These are phyloP conservation scores for Augiades crinisus DNA, from an alignment of 2,888 invertebrate genomes.

Conservation along the genomic window DNA sequence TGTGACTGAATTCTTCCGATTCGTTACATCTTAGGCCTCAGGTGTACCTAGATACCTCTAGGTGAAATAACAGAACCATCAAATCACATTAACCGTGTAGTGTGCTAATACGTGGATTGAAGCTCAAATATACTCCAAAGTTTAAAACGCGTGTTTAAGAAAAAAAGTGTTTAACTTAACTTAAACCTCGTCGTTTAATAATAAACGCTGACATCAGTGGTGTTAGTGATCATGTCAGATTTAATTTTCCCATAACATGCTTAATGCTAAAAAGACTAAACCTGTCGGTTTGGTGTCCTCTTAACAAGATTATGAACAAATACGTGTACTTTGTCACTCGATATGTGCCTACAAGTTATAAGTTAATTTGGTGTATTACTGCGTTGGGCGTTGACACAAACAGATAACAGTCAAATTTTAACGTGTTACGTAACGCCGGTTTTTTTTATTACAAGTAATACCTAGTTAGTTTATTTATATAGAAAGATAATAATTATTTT, in stretches of 20 bases:
- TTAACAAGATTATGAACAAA: conserved; percentile 3
- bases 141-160: neutral
- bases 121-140: too few relatives aligned
- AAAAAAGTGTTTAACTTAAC: too few relatives aligned
- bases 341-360: neutral
- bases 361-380: neutral
- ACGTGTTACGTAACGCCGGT: neutral
- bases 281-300: neutral
- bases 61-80: too few relatives aligned
- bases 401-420: neutral
- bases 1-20: too few relatives aligned
- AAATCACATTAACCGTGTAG: too few relatives aligned
- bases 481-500: too few relatives aligned
- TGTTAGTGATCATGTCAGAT: neutral
- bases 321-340: neutral
- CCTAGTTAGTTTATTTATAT: too few relatives aligned
- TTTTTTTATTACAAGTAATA: too few relatives aligned
- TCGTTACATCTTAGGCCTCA: too few relatives aligned
- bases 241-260: neutral
- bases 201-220: neutral
- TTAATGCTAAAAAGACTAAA: neutral
- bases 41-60: too few relatives aligned
- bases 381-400: neutral
- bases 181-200: neutral
- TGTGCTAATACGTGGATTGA: too few relatives aligned